Conservation (phyloP, 2,797 vertebrate species). For the Liasis olivaceus region DNA sequence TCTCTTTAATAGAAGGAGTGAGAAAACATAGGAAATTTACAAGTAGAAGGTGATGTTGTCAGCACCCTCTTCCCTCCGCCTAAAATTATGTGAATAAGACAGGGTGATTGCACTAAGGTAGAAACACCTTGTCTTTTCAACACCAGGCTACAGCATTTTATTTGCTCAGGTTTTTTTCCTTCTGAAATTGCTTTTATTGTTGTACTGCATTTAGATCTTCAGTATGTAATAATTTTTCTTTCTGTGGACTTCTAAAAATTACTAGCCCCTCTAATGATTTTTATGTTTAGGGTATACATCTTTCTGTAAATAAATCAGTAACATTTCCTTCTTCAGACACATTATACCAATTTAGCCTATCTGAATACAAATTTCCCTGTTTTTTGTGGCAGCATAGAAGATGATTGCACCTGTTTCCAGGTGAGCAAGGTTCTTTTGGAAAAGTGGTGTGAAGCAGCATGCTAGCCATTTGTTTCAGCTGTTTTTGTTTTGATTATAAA, state of each 20-base stretch:
- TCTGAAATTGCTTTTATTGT: not conserved
- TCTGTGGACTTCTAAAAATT: not conserved
- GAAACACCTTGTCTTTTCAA: not conserved
- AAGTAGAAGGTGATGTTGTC: not conserved
- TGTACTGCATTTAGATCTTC: not conserved
- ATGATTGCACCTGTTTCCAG: not conserved
- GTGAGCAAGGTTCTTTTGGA: not conserved
- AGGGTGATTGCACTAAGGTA: not conserved
- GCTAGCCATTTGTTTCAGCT: not conserved
- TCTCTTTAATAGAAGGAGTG: not conserved
- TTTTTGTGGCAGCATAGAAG: not conserved
- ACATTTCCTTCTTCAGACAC: not conserved
- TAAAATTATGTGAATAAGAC: not conserved
- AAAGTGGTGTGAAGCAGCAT: not conserved
- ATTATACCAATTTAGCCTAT: not conserved
- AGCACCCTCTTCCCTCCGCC: not conserved
- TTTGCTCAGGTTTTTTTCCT: not conserved
- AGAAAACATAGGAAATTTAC: not conserved
- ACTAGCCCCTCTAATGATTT: not conserved
- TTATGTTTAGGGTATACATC: not conserved
- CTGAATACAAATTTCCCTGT: not conserved
- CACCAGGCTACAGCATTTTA: not conserved
- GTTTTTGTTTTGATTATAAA: not conserved
- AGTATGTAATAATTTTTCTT: not conserved
- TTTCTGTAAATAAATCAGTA: not conserved